These are phyloP conservation scores for Myathropa florea DNA, from an alignment of 2,888 invertebrate genomes.

Conservation along the genomic window DNA sequence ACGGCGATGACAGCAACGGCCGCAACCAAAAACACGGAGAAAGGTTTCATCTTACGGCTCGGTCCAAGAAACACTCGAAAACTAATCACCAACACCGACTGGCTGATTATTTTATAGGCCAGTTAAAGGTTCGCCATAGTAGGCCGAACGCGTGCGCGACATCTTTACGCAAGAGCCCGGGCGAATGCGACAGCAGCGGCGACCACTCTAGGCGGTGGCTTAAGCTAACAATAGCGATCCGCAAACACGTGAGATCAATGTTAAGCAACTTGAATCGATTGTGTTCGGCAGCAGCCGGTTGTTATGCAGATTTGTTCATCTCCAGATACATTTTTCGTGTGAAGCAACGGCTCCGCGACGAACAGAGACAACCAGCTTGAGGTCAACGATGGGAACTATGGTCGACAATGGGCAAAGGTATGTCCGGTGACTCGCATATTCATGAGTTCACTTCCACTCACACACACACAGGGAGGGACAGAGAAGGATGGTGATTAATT, in stretches of 20 bases:
- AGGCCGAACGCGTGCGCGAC: conserved; percentile 23
- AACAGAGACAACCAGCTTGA: neutral
- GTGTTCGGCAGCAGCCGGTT: conserved; percentile 7
- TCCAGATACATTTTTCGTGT: conserved; percentile 1
- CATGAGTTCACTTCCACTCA: conserved; percentile 9
- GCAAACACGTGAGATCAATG: conserved; percentile 32
- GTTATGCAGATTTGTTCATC: conserved; percentile 49
- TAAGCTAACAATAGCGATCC: conserved; percentile 22
- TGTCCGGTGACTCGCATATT: conserved; percentile 14
- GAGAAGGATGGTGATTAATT: conserved; percentile 1
- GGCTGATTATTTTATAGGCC: conserved; percentile 74
- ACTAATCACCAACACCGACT: conserved; percentile 73
- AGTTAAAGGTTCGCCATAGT: neutral
- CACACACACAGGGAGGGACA: neutral
- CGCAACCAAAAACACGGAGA: conserved; percentile 36
- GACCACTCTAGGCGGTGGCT: conserved; percentile 31
- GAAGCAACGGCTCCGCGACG: neutral
- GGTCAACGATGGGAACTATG: neutral
- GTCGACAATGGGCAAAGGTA: conserved; percentile 1
- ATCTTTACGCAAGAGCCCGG: conserved; percentile 21
- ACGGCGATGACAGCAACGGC: conserved; percentile 23
- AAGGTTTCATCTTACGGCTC: conserved; percentile 50
- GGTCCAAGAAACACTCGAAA: conserved; percentile 72
- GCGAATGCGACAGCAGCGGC: neutral
- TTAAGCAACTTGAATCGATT: conserved; percentile 9